Percentiles rank a stretch among this genome's conserved stretches.
Conservation (phyloP, 1,140 invertebrate species). For the Colletes gigas region DNA sequence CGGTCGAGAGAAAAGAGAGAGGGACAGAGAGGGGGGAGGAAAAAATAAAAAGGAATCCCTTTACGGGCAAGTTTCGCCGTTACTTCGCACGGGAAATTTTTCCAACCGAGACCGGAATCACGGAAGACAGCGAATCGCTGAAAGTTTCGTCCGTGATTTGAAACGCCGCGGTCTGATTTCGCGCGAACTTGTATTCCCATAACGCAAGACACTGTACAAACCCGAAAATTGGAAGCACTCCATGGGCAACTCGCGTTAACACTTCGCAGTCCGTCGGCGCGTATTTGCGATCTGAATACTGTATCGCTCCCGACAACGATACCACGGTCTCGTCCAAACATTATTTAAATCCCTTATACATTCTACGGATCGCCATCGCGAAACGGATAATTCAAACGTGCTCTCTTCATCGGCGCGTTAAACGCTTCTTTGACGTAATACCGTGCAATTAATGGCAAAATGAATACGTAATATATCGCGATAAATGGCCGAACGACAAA, state of each 20-base stretch:
- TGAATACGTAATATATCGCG: no score
- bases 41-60: not conserved
- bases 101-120: not conserved
- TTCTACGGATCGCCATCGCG: no score
- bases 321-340: no score
- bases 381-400: no score
- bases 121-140: not conserved
- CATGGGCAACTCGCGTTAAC: not conserved
- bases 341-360: no score
- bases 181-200: conserved; percentile 7
- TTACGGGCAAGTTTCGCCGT: not conserved
- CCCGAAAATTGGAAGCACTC: conserved; percentile 2
- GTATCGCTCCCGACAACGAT: not conserved
- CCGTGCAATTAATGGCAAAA: no score
- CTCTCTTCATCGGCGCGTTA: no score
- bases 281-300: not conserved
- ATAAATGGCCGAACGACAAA: no score
- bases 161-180: not conserved
- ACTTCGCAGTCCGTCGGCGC: not conserved
- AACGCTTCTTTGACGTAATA: no score
- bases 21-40: no score
- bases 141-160: not conserved
- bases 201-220: not conserved
- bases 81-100: not conserved
- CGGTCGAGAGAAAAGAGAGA: not conserved